phyloP scores from a whole-genome alignment of 2,797 vertebrate species.

The Hydrolagus colliei region DNA sequence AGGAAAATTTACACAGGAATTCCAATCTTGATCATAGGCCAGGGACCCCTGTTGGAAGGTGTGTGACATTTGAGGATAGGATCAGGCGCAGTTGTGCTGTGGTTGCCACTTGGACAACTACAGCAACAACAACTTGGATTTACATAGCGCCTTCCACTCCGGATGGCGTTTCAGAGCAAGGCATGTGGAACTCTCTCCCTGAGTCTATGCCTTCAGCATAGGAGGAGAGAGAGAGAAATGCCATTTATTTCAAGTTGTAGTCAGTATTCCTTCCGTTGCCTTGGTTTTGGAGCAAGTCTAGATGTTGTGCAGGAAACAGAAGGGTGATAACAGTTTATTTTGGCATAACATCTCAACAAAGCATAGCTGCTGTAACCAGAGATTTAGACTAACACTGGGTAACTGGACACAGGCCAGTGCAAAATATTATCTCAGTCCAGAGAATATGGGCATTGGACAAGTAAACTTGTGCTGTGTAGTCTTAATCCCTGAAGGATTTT shows the following conservation, averaged over 20 bases:
- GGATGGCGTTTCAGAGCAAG: too few species aligned
- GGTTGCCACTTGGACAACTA: too few species aligned
- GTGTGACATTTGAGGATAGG: too few species aligned
- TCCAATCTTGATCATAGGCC: too few species aligned
- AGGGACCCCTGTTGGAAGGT: too few species aligned
- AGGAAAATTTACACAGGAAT: too few species aligned
- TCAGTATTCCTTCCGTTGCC: neutral
- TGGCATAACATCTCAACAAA: neutral
- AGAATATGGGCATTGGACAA: slow-evolving; percentile 16
- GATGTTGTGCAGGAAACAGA: neutral
- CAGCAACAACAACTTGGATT: too few species aligned
- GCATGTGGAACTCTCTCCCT: too few species aligned
- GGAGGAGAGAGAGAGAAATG: neutral
- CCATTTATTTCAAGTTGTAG: neutral
- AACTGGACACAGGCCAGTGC: slow-evolving; percentile 6
- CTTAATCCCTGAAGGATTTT: neutral
- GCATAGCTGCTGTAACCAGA: neutral
- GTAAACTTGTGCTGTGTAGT: neutral
- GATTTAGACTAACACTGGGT: neutral
- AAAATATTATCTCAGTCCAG: neutral
- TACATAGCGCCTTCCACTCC: too few species aligned
- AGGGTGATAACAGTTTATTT: neutral
- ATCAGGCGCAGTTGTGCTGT: too few species aligned
- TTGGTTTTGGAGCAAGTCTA: neutral
- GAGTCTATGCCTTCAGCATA: too few species aligned